These are phyloP conservation scores for Taphrorychus bicolor DNA, from an alignment of 2,888 invertebrate genomes.

Conservation along the genomic window DNA sequence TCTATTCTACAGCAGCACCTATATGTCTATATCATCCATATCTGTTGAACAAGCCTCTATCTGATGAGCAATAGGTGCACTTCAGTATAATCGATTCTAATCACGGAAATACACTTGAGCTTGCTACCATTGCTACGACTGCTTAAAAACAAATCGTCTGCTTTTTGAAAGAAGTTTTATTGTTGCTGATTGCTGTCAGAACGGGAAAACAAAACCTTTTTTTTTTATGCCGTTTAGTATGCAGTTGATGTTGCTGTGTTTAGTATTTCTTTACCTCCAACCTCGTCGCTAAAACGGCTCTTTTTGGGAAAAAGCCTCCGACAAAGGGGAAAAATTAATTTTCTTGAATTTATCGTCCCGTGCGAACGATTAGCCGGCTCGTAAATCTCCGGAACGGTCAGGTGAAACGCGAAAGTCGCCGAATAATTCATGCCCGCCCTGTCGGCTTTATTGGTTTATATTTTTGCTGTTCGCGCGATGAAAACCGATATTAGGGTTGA, in stretches of 20 bases:
- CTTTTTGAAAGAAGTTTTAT: no score
- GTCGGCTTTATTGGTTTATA: conserved; percentile 41
- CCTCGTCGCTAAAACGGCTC: conserved; percentile 25
- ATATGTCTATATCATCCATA: no score
- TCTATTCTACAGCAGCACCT: no score
- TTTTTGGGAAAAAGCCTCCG: conserved; percentile 27
- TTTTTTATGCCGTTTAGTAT: no score
- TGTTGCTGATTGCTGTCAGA: no score
- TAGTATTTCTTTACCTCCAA: conserved; percentile 17
- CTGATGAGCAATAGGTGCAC: no score
- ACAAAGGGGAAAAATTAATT: conserved; percentile 42
- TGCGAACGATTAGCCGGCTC: conserved; percentile 39
- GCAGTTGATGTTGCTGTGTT: neutral
- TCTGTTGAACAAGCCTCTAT: no score
- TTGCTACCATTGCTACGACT: no score
- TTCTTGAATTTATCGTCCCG: conserved; percentile 42
- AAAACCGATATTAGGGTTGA: conserved; percentile 3
- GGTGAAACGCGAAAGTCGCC: conserved; percentile 41
- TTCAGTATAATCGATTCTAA: no score
- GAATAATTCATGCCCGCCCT: conserved; percentile 39
- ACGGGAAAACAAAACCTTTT: no score
- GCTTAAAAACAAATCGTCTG: no score
- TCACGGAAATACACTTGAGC: no score
- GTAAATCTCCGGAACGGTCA: conserved; percentile 40
- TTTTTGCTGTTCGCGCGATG: conserved; percentile 28